phyloP scores from a whole-genome alignment of 2,113 vertebrate genomes.

The Macaca nemestrina region DNA sequence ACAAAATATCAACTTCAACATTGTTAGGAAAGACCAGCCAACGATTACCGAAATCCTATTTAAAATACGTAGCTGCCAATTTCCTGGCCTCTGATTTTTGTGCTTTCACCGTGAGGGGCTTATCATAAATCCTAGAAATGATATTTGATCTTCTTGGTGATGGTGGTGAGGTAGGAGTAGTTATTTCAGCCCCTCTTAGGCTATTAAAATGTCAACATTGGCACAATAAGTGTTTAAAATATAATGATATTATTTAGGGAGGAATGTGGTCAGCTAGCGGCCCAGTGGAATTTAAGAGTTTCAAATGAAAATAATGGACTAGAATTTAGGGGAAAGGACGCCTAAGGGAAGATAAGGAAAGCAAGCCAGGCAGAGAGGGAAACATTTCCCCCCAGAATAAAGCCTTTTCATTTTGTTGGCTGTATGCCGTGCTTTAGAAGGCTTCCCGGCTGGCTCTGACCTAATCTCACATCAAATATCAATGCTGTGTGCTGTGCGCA shows the following conservation, averaged over 20 bases:
- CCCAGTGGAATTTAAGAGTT: background rate
- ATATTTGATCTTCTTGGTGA: background rate
- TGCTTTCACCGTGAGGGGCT: background rate
- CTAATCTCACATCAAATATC: slow-evolving; percentile 62
- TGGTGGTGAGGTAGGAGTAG: too few relatives aligned
- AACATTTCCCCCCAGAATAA: background rate
- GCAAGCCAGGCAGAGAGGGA: background rate
- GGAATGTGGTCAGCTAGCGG: background rate
- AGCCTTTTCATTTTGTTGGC: background rate
- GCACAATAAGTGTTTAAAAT: background rate
- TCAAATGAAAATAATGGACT: slow-evolving; percentile 15
- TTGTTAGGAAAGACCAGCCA: background rate
- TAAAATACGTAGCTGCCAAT: background rate
- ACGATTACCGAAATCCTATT: background rate
- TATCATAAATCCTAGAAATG: slow-evolving; percentile 5
- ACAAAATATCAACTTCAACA: background rate
- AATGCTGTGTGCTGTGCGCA: background rate
- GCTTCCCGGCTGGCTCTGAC: background rate
- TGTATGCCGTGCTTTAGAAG: background rate
- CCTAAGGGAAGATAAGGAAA: background rate
- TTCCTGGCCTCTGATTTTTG: background rate
- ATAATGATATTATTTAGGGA: background rate
- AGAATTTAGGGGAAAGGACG: background rate
- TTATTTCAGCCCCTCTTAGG: background rate
- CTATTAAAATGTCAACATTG: background rate